phyloP scores from a whole-genome alignment of 2,888 invertebrate species.

The Dyspetes luteomarginatus region DNA sequence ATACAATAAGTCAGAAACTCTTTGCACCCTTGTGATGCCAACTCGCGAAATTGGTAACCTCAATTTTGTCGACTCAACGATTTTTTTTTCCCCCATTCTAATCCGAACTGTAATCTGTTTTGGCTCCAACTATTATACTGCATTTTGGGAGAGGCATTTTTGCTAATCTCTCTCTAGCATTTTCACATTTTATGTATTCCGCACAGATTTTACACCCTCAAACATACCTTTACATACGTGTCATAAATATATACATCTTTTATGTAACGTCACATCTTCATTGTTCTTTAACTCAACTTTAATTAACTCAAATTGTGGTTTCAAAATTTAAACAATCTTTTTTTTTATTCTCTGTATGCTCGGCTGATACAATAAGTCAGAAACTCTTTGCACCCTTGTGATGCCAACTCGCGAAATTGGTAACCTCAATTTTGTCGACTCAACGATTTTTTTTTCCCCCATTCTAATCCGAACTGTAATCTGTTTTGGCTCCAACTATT shows the following conservation, averaged over 20 bases:
- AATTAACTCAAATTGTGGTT: too few species aligned
- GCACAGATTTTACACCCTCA: too few species aligned
- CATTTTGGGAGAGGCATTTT: too few species aligned
- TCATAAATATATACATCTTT: too few species aligned
- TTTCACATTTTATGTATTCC: too few species aligned
- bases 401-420: not conserved
- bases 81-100: not conserved
- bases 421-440: slow-evolving; percentile 33
- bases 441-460: slow-evolving; percentile 9
- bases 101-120: not conserved
- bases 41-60: slow-evolving; percentile 5
- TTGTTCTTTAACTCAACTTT: too few species aligned
- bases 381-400: slow-evolving; percentile 24
- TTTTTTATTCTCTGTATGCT: slow-evolving; percentile 29
- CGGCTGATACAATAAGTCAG: slow-evolving; percentile 15
- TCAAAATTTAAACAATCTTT: too few species aligned
- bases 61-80: slow-evolving; percentile 34
- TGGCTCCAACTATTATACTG: too few species aligned
- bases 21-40: slow-evolving; percentile 14
- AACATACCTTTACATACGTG: too few species aligned
- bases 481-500: too few species aligned
- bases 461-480: not conserved
- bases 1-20: slow-evolving; percentile 24
- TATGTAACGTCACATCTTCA: too few species aligned
- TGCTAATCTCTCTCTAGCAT: too few species aligned